Conservation (phyloP, 2,888 invertebrate species). For the Chrysodeixis includens region DNA sequence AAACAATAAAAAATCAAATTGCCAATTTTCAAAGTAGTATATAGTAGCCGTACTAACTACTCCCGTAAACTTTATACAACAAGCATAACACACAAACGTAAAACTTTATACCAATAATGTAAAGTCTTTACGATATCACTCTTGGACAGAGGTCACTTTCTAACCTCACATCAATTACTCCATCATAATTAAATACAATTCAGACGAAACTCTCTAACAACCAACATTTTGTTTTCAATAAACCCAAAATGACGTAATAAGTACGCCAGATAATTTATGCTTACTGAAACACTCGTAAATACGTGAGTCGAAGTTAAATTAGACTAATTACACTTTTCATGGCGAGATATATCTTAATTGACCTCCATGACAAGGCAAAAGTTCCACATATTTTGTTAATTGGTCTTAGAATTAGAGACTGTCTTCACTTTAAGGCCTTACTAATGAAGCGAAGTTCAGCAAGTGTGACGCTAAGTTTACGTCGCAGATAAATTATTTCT, state of each 20-base stretch:
- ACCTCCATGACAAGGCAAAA: constrained; percentile 71
- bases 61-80: no score
- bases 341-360: constrained; percentile 73
- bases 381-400: constrained; percentile 74
- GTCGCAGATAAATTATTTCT: constrained; percentile 48
- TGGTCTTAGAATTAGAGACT: constrained; percentile 71
- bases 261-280: constrained; percentile 21
- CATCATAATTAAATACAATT: neutral
- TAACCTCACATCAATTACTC: no score
- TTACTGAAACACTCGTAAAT: constrained; percentile 33
- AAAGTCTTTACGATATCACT: no score
- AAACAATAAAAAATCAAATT: no score
- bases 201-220: neutral
- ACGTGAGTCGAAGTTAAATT: constrained; percentile 61
- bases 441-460: constrained; percentile 55
- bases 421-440: constrained; percentile 59
- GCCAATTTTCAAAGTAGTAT: no score
- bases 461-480: constrained; percentile 50
- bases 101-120: no score
- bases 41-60: no score
- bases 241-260: neutral
- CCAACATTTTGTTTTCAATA: neutral
- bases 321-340: constrained; percentile 70
- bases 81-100: no score
- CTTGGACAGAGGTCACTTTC: no score